Percentiles rank a stretch among this genome's conserved stretches.
phyloP scores from a whole-genome alignment of 1,140 invertebrate species.

The Contarinia nasturtii region DNA sequence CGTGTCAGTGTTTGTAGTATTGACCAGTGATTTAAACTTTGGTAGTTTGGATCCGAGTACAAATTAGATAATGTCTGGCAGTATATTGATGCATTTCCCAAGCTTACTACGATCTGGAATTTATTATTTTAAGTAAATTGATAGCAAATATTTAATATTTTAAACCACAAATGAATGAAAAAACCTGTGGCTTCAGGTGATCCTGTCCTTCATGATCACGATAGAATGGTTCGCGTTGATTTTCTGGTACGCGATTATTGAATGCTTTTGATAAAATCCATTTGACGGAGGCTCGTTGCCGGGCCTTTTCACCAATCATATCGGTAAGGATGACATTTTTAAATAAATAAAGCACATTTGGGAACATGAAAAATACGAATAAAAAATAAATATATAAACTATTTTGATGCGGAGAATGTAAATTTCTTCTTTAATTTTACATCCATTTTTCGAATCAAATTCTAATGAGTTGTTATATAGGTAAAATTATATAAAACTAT shows the following conservation, averaged over 20 bases:
- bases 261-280: slow-evolving; percentile 95
- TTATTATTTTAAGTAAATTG: not conserved
- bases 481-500: too few species aligned
- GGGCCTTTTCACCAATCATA: slow-evolving; percentile 57
- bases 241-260: slow-evolving; percentile 86
- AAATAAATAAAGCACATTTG: not conserved
- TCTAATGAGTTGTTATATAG: too few species aligned
- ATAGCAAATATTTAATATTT: not conserved
- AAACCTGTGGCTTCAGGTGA: slow-evolving; percentile 67
- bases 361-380: too few species aligned
- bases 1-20: slow-evolving; percentile 79
- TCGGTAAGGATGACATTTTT: not conserved
- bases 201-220: slow-evolving; percentile 87
- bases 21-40: slow-evolving; percentile 86
- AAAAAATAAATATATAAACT: too few species aligned
- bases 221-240: slow-evolving; percentile 86
- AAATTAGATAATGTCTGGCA: slow-evolving; percentile 88
- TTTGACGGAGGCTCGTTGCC: slow-evolving; percentile 89
- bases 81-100: slow-evolving; percentile 92
- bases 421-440: too few species aligned
- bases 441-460: too few species aligned
- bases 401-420: too few species aligned
- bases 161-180: not conserved
- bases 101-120: slow-evolving; percentile 51
- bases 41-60: slow-evolving; percentile 90